Percentiles rank a stretch among this genome's conserved stretches.
Evolutionary conservation across 2,797 vertebrate species (phyloP).

Genomic region (Semotilus atromaculatus): DNA sequence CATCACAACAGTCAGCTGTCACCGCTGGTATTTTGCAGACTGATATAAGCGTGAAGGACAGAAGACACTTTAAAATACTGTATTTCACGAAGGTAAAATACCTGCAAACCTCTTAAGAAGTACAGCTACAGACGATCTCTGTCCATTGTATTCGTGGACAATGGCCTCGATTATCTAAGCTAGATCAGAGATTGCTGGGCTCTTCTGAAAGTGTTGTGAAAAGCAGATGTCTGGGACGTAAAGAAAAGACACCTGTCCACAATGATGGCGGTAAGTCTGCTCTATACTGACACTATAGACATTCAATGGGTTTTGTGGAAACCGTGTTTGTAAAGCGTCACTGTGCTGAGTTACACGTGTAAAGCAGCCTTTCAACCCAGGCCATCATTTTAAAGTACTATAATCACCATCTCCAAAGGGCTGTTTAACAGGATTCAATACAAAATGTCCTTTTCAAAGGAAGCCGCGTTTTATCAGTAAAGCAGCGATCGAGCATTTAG

Average conservation of each 20-base stretch:
- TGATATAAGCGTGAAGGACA: neutral
- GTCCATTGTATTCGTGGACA: neutral
- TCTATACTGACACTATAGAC: neutral
- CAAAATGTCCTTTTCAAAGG: constrained; percentile 36
- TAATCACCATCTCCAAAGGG: constrained; percentile 45
- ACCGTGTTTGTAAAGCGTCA: neutral
- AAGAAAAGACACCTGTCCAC: neutral
- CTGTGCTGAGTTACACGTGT: constrained; percentile 12
- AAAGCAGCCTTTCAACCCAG: constrained; percentile 16
- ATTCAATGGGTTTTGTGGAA: neutral
- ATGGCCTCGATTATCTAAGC: constrained; percentile 10
- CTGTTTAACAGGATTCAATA: constrained; percentile 42
- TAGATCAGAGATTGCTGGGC: neutral
- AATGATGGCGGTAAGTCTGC: neutral
- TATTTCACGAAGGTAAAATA: no score
- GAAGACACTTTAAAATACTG: neutral
- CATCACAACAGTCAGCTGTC: neutral
- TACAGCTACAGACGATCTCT: neutral
- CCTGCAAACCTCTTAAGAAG: neutral
- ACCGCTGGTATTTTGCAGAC: neutral
- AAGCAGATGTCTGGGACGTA: neutral
- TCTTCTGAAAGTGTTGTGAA: neutral
- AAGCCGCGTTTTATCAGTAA: constrained; percentile 42
- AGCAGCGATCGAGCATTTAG: constrained; percentile 45
- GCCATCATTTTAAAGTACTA: constrained; percentile 30